Evolutionary conservation across 1,140 invertebrate species (phyloP), one percentile per base, ranked within the genome.

Genomic region (Brachionus rubens): DNA sequence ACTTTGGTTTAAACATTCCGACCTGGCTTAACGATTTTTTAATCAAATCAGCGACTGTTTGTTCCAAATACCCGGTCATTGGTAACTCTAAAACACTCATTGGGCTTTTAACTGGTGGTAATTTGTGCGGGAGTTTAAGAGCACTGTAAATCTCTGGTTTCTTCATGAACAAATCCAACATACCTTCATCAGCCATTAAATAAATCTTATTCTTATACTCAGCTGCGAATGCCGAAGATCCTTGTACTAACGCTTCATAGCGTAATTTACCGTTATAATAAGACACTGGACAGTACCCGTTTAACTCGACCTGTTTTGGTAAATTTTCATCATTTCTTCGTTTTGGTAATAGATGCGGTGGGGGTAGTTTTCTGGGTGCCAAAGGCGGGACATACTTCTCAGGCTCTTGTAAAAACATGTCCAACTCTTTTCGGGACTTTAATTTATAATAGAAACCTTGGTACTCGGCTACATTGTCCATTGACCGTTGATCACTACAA

Each of bases 1-100:
- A 85, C 77, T 86, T 86, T 26, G 84, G 84, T 78, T 86, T 86
- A 54, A 83, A 81, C 67, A 80, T 81, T 26, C 84, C 84, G 43
- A 80, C 79, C 43, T 82, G 80, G 19, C 82, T 85, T 24, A 86
- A 78, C 24, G 83, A 81, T 36, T 84, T 84, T 16, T 81, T 81
- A 26, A 86, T 48, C 2, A 81, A 79, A 0, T 80, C 78, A 6
- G 84, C 80, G n/a, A 82, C 81, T 1, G 80, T 81, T 78, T 86
- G 84, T 75, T 86, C 84, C 80, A 86, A 80, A 80, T 83, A 86
- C 6, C 84, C 84, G 28, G 84, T 79, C 81, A 84, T 84, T 9
- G 84, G 84, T 26, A 86, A 79, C 12, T 79, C 76, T 0, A 78
- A 80, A 3, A 82, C 36, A 6, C 79, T 78, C 21, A 85, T 48